These are phyloP conservation scores for Salmo trutta DNA, from an alignment of 2,797 vertebrate species.

Conservation along the genomic window DNA sequence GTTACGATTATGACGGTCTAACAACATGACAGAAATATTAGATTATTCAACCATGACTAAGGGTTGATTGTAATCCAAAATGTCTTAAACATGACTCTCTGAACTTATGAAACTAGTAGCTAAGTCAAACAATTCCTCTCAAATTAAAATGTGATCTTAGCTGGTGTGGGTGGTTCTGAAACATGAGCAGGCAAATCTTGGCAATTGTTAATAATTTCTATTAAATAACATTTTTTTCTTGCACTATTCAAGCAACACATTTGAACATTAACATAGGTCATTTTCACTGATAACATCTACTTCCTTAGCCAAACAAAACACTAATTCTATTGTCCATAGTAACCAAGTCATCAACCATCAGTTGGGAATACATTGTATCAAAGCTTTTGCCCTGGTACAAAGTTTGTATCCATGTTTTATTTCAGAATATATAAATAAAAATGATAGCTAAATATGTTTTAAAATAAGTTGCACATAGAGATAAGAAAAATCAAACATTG, in stretches of 20 bases:
- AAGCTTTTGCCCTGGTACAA: too few relatives aligned
- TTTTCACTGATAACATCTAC: neutral
- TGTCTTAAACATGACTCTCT: neutral
- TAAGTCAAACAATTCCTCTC: neutral
- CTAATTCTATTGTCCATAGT: too few relatives aligned
- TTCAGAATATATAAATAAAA: too few relatives aligned
- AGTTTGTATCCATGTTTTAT: too few relatives aligned
- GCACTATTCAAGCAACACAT: constrained; percentile 7
- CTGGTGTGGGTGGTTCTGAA: neutral
- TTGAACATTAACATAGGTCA: neutral
- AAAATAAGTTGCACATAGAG: too few relatives aligned
- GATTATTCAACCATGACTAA: constrained; percentile 40
- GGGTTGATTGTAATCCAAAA: constrained; percentile 45
- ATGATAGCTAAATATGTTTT: too few relatives aligned
- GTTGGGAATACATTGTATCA: too few relatives aligned
- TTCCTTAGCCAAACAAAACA: neutral
- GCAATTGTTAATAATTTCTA: neutral
- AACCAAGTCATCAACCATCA: too few relatives aligned
- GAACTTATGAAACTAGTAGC: neutral
- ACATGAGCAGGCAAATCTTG: constrained; percentile 9
- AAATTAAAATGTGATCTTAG: neutral
- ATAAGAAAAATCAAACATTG: neutral
- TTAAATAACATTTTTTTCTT: neutral
- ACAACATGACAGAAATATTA: constrained; percentile 34
- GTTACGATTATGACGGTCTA: constrained; percentile 55